A percentile compares a stretch with the other conserved stretches of the same genome.
Conservation (phyloP, 2,888 invertebrate genomes). For the Andrena bicolor region DNA sequence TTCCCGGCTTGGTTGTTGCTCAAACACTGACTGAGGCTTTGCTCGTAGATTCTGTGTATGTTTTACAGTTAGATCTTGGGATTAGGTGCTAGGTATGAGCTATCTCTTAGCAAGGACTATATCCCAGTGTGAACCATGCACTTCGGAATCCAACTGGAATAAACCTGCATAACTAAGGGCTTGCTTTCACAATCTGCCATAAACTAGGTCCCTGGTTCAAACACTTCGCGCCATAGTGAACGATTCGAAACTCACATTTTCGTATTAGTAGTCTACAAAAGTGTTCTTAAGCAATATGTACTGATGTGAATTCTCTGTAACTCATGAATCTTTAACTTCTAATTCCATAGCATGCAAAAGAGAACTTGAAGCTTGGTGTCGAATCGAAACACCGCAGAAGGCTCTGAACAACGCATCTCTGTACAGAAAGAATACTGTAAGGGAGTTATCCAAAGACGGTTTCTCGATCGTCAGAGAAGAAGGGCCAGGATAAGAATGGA, state of each 20-base stretch:
- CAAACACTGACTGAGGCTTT: not conserved
- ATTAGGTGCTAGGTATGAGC: not conserved
- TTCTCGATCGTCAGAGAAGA: slow-evolving; percentile 49
- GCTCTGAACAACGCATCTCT: not conserved
- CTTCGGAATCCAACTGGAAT: not conserved
- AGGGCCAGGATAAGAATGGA: slow-evolving; percentile 53
- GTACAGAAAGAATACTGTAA: slow-evolving; percentile 2
- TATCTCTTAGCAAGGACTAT: not conserved
- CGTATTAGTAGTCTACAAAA: too few species aligned
- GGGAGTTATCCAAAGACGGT: slow-evolving; percentile 25
- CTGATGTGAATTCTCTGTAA: too few species aligned
- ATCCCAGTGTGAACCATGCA: not conserved
- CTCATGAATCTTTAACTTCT: too few species aligned
- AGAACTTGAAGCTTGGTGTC: not conserved
- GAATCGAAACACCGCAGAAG: too few species aligned
- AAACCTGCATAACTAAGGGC: not conserved
- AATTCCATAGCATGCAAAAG: too few species aligned
- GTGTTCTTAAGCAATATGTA: too few species aligned
- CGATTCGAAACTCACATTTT: not conserved
- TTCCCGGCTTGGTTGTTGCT: not conserved
- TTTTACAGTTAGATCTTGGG: slow-evolving; percentile 5
- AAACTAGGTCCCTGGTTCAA: not conserved
- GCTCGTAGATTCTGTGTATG: not conserved
- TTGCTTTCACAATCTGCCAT: not conserved
- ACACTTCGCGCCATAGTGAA: not conserved